Base-by-base conservation (phyloP, 2,113 vertebrate species). In the Motacilla alba region DNA sequence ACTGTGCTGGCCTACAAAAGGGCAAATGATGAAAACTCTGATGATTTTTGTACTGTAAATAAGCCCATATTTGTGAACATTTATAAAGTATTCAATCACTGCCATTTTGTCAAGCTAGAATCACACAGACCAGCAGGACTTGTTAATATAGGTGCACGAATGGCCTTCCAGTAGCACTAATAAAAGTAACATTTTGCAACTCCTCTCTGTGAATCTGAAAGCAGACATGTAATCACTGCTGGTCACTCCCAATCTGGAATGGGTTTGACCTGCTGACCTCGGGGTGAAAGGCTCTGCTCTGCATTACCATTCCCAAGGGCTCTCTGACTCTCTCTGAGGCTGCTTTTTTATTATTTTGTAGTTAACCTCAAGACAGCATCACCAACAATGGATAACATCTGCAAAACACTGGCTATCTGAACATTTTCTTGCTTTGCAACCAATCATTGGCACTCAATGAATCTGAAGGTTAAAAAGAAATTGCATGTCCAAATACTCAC, bases 311-410 rank as follows among this genome's bases (percentile, higher is more conserved):
- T 96, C 90, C 90, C 94, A 81, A 68, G 90, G 95, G 93, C 69
- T 89, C 69, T 67, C 44, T 64, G 77, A 37, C 60, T 90, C 81
- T 82, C 64, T 83, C 92, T 49, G 64, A 93, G 82, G 56, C 19
- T 83, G 80, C 8, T 30, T 20, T 23, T 95, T 94, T 94, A 92
- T 89, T 96, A 88, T 95, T 94, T 94, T 81, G 90, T 60, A 96
- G 90, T 95, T 96, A 96, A 96, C 79, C 73, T 90, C 82, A 53
- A 78, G 90, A 88, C 88, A 90, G 64, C 43, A 78, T 94, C 90
- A 83, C 49, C 66, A 92, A 41, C 96, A 95, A 93, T 93, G 82
- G 91, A 94, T 95, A 95, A 95, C 93, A 96, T 96, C 90, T 97
- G 95, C 83, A 83, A 78, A 95, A 75, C 77, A 60, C 93, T 92